Percentiles rank a stretch among this genome's conserved stretches.
These are phyloP conservation scores for Bryconaethiops microstoma DNA, from an alignment of 2,797 vertebrate genomes.

Conservation along the genomic window DNA sequence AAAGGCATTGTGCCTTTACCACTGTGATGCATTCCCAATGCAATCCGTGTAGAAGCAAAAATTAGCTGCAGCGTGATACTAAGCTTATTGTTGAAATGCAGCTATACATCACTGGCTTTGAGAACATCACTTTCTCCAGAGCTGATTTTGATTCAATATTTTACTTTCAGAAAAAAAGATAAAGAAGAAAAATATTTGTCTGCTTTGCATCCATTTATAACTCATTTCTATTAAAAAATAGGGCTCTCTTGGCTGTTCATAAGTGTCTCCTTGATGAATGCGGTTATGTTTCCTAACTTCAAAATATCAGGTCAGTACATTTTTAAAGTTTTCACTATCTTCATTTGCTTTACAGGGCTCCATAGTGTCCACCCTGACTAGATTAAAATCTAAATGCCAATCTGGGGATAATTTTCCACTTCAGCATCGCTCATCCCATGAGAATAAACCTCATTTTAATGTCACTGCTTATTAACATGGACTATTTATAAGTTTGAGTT, in stretches of 20 bases:
- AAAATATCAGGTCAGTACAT: slow-evolving; percentile 41
- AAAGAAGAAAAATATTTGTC: background rate
- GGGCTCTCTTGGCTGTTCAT: background rate
- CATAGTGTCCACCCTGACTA: slow-evolving; percentile 58
- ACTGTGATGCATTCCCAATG: slow-evolving; percentile 48
- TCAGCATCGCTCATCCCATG: slow-evolving; percentile 48
- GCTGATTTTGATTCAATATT: slow-evolving; percentile 1
- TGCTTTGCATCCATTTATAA: background rate
- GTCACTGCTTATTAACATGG: slow-evolving; percentile 61
- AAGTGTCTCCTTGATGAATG: background rate
- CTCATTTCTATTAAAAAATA: background rate
- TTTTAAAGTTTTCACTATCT: slow-evolving; percentile 44
- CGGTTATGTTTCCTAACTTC: slow-evolving; percentile 11
- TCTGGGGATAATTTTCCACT: slow-evolving; percentile 55
- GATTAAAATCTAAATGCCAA: slow-evolving; percentile 61
- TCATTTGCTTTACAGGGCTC: slow-evolving; percentile 51
- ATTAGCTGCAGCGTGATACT: slow-evolving; percentile 7
- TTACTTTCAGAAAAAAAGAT: background rate
- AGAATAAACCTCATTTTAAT: slow-evolving; percentile 60
- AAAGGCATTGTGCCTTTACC: slow-evolving; percentile 60
- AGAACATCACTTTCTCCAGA: background rate
- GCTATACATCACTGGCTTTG: slow-evolving; percentile 12
- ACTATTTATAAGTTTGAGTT: slow-evolving; percentile 61
- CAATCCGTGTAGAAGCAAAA: slow-evolving; percentile 16
- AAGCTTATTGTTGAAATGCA: slow-evolving; percentile 19